phyloP scores from a whole-genome alignment of 2,113 vertebrate species.

The Bothrops jararaca region DNA sequence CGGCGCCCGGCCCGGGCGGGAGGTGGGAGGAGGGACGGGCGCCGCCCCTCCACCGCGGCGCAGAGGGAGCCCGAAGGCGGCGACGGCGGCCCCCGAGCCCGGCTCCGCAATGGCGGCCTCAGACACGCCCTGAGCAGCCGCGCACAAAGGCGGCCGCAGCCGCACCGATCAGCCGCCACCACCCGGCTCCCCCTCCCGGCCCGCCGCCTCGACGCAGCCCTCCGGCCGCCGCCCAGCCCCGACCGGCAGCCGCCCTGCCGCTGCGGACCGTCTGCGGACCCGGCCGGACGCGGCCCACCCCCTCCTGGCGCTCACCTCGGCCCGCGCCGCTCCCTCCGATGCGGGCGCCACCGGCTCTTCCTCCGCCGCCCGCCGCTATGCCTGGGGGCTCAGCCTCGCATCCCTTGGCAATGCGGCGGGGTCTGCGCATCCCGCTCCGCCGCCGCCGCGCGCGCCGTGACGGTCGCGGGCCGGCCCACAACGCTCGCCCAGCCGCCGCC shows the following conservation, averaged over 20 bases:
- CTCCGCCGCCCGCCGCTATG: not conserved
- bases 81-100: not conserved
- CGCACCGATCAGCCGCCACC: not conserved
- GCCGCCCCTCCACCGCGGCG: not conserved
- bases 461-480: conserved; percentile 62
- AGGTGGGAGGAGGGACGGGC: no score
- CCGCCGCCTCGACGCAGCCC: not conserved
- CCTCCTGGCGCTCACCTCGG: not conserved
- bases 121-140: not conserved
- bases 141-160: not conserved
- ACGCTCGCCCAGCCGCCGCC: not conserved
- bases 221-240: not conserved
- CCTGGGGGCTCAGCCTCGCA: conserved; percentile 52
- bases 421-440: conserved; percentile 72
- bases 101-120: not conserved
- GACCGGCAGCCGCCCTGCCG: not conserved
- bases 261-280: not conserved
- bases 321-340: not conserved
- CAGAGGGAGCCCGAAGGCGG: not conserved
- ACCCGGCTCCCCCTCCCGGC: not conserved
- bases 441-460: conserved; percentile 67
- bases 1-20: no score
- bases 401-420: conserved; percentile 69
- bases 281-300: no score
- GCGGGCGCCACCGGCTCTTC: not conserved